These are phyloP conservation scores for Halictus rubicundus DNA, from an alignment of 1,140 invertebrate genomes.

Conservation along the genomic window DNA sequence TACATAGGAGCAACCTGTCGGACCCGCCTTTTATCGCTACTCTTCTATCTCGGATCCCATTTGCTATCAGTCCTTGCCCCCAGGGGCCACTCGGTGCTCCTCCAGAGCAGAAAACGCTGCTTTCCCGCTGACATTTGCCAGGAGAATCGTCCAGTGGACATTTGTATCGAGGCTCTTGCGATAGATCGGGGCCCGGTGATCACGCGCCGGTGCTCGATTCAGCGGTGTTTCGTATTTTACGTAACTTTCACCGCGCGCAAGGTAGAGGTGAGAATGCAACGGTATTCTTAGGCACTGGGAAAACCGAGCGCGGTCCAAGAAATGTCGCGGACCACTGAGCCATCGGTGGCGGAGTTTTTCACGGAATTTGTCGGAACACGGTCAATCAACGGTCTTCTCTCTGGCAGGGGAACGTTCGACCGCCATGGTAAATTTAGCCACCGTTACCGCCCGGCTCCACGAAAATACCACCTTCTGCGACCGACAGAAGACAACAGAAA, in stretches of 20 bases:
- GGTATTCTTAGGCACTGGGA: constrained; percentile 14
- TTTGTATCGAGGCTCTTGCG: no score
- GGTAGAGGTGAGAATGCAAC: constrained; percentile 25
- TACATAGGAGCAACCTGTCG: no score
- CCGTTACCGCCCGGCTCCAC: constrained; percentile 38
- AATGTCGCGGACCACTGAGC: neutral
- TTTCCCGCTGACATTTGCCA: no score
- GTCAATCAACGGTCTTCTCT: constrained; percentile 44
- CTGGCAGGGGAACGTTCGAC: constrained; percentile 41
- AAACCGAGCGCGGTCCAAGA: neutral
- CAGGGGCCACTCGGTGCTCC: no score
- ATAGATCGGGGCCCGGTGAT: neutral
- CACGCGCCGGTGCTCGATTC: constrained; percentile 16
- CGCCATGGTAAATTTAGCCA: constrained; percentile 61
- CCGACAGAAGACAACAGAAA: constrained; percentile 1
- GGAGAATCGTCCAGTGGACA: no score
- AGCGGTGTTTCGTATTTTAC: constrained; percentile 21
- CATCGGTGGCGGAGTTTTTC: constrained; percentile 10
- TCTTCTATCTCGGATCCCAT: no score
- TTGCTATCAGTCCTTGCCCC: no score
- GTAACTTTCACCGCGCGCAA: constrained; percentile 39
- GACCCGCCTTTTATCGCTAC: no score
- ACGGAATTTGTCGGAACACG: constrained; percentile 47
- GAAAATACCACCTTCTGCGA: constrained; percentile 34
- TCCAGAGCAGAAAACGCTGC: no score